Evolutionary conservation across 2,888 invertebrate genomes (phyloP), one percentile per base, ranked within the genome.

Genomic region (Cartodere bifasciata): DNA sequence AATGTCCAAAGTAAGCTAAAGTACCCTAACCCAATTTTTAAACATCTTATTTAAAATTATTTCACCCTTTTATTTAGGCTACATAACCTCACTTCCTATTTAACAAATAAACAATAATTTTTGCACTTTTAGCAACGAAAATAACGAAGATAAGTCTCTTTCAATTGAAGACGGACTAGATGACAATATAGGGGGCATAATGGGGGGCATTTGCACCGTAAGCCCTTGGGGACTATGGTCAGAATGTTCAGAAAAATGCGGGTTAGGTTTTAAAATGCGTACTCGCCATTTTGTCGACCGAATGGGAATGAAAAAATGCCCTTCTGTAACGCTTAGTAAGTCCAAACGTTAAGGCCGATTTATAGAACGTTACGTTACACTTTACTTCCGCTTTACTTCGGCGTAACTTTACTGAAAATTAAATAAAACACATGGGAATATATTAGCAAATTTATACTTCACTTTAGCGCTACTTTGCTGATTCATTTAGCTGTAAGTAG

Each of bases 181-280:
- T 30, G 37, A 42, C 17, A 33, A 46, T 12, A 40, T 49, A n/a
- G 50, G 48, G 24, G 45, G 45, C 23, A n/a, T n/a, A n/a, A n/a
- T n/a, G n/a, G 58, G 60, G 21, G 69, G 65, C 2, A 53, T 76
- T 38, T 87, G 87, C 56, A 62, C 63, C 22, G 77, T 77, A 1
- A 68, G 72, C 1, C 69, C 70, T 29, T 88, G 87, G 87, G 70
- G 76, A 10, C 58, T 66, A 10, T 87, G 86, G 86, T 80, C 83
- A 23, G 79, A 86, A 46, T 94, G 92, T 59, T 86, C 87, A 0
- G 79, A 76, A 9, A 77, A 79, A 1, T 94, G 92, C 52, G 87
- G 87, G 3, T 58, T 76, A 7, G 86, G 87, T 6, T 65, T 81
- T 36, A 74, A 70, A 52, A 82, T 82, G 57, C 64, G 85, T 12